Base-by-base conservation (phyloP, 2,888 invertebrate genomes). In the Drosophila phalerata region DNA sequence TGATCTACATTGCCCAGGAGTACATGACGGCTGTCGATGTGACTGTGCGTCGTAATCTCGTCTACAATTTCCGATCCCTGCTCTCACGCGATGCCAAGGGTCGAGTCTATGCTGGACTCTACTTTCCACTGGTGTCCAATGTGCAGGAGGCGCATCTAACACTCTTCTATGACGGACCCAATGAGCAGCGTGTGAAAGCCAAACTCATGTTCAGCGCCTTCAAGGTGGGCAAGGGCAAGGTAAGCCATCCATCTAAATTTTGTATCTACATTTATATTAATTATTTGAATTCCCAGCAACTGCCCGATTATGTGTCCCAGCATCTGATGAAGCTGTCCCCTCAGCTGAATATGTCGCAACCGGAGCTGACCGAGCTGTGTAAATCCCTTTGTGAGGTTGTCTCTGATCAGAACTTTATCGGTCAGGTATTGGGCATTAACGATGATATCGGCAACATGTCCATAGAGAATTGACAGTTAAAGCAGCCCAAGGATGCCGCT, bases 31-130 rank as follows among this genome's bases (percentile, higher is more conserved):
- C 97, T 49, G 94, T 98, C 57, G 96, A 96, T 91, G 96, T 98
- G 30, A 97, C 98, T 0, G 98, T 98, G 91, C 95, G 98, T 87
- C 95, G 98, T 83, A 98, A 98, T 92, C 93, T 98, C 86, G 96
- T 97, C 22, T 98, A 97, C 93, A 96, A 96, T 89, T 94, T 81
- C 91, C 94, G 96, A 91, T 97, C 96, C 91, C 94, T 97, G 53
- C 93, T 98, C 57, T 95, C 96, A 5, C 95, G 98, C 57, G 96
- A 97, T 92, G 96, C 95, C 77, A 97, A 97, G 86, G 97, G 97
- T 52, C 95, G 96, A 80, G 94, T 97, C 6, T 94, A 95, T 37
- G 97, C 98, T 52, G 98, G 98, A 22, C 93, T 98, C 66, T 98
- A 97, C 93, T 97, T 98, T 92, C 96, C 97, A 45, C 94, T 97